Base-by-base conservation (phyloP, 1,140 invertebrate genomes). In the Phenacoccus solenopsis region DNA sequence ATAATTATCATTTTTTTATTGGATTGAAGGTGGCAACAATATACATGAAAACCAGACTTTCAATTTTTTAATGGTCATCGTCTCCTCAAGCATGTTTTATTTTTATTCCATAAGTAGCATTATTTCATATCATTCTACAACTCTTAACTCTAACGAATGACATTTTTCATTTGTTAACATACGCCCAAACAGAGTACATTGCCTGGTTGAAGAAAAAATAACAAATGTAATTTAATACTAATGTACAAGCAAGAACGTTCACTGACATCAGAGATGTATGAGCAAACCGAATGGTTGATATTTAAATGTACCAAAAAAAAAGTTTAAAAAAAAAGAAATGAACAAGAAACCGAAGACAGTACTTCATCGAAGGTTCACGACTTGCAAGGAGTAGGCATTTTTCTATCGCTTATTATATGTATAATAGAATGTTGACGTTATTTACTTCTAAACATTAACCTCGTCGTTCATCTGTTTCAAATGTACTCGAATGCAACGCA, bases 391-490 rank as follows among this genome's bases (percentile, higher is more conserved):
- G 16, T n/a, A 49, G 38, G 16, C 38, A 24, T 64, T 64, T 64
- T 64, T 64, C 59, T 64, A 64, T 64, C 59, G 21, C 20, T 24
- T 64, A 64, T 24, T 64, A 25, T 38, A 38, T n/a, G n/a, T n/a
- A n/a, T 49, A 49, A 49, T 49, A n/a, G 38, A 49, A 49, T 49
- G 12, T 4, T 16, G 4, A 49, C 38, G 16, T 9, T 49, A 49
- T 49, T 9, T 16, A 49, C 3, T 49, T 49, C 38, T 49, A 16
- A 49, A 2, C 38, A 49, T 49, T 49, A 49, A 49, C 38, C 38
- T 49, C 38, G 4, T 4, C 3, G 5, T 49, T 49, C 38, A 49
- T 49, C 38, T 49, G 38, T 4, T 49, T 49, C 38, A 49, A 49
- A 49, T 49, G 3, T n/a, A 49, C 20, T 3, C 38, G 3, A 49